Evolutionary conservation across 2,888 invertebrate species (phyloP).

Genomic region (Campaea margaritaria): DNA sequence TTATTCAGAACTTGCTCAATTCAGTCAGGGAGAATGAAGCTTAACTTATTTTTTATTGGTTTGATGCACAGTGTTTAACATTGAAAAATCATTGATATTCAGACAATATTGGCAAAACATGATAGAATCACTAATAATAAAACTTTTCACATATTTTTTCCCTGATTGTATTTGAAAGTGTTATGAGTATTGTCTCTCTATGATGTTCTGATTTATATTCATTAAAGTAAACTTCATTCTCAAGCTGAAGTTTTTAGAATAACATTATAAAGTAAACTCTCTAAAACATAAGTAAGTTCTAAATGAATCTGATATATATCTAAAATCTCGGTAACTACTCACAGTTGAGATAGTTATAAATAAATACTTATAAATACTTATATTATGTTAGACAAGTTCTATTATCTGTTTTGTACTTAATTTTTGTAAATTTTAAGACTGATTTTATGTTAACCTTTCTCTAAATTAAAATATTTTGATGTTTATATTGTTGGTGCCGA

Average conservation of each 20-base stretch:
- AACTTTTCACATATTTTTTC: neutral
- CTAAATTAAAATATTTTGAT: conserved; percentile 32
- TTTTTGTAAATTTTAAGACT: conserved; percentile 59
- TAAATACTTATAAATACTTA: no score
- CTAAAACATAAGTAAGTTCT: no score
- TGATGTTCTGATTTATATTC: neutral
- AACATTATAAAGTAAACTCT: no score
- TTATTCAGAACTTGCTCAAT: neutral
- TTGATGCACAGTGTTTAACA: no score
- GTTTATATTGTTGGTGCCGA: conserved; percentile 27
- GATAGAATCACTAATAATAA: no score
- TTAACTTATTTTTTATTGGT: no score
- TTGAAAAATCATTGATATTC: no score
- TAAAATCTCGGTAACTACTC: neutral
- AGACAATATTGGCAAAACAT: no score
- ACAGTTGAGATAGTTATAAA: no score
- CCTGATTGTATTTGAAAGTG: neutral
- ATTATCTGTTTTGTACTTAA: conserved; percentile 46
- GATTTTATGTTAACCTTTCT: conserved; percentile 52
- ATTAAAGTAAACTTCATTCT: no score
- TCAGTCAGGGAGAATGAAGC: neutral
- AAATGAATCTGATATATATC: conserved; percentile 5
- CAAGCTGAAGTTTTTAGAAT: no score
- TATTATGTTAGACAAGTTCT: neutral
- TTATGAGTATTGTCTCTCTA: neutral